Evolutionary conservation across 2,113 vertebrate genomes (phyloP).

Genomic region (Crypturellus undulatus): DNA sequence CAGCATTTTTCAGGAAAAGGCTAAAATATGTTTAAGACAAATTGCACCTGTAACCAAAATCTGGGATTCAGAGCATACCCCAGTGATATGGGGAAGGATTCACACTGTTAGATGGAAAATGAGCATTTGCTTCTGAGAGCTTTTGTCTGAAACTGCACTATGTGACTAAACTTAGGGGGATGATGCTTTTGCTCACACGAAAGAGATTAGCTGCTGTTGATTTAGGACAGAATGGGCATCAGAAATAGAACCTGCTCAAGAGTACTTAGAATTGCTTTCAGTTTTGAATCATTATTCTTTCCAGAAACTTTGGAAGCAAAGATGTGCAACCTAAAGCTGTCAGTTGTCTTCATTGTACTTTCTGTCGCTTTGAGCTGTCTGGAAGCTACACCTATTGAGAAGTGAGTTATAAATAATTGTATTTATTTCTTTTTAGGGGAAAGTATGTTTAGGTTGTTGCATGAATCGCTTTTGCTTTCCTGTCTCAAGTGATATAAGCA

Average conservation of each 20-base stretch:
- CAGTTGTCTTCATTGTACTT: conserved; percentile 78
- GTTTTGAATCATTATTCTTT: conserved; percentile 51
- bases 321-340: conserved; percentile 83
- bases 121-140: not conserved
- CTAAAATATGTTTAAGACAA: not conserved
- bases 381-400: conserved; percentile 81
- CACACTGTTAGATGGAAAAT: not conserved
- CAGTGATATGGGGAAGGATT: not conserved
- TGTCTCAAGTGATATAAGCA: not conserved
- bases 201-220: not conserved
- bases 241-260: not conserved
- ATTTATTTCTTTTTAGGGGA: not conserved
- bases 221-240: not conserved
- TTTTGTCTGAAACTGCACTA: not conserved
- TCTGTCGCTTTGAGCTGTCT: conserved; percentile 79
- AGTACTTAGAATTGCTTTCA: conserved; percentile 6
- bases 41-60: not conserved
- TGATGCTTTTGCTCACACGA: not conserved
- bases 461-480: not conserved
- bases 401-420: conserved; percentile 75
- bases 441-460: not conserved
- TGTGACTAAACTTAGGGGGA: not conserved
- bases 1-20: not conserved
- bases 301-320: conserved; percentile 59
- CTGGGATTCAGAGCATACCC: not conserved